Conservation (phyloP, 2,113 vertebrate genomes). For the Dasyurus viverrinus region DNA sequence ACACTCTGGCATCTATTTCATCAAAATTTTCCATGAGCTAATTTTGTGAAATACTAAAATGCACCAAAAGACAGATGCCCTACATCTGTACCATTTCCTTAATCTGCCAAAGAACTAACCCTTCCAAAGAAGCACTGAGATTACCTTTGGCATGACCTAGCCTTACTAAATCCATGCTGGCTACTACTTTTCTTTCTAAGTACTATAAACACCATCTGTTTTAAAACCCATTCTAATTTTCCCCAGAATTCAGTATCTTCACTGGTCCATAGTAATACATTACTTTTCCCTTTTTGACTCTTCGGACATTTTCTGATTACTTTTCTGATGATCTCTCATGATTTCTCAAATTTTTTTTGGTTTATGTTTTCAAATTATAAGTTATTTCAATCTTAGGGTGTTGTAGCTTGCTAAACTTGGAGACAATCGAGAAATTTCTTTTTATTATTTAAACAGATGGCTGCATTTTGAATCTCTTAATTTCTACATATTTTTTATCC, state of each 20-base stretch:
- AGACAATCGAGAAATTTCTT: not conserved
- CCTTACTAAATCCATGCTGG: not conserved
- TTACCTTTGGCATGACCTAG: not conserved
- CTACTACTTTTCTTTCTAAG: not conserved
- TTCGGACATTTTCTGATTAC: not conserved
- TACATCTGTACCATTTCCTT: not conserved
- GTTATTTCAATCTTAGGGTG: not conserved
- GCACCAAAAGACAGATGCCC: not conserved
- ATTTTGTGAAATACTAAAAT: not conserved
- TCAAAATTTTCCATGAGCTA: not conserved
- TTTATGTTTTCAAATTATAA: not conserved
- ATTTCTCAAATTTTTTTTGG: not conserved
- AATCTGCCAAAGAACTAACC: not conserved
- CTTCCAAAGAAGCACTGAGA: not conserved
- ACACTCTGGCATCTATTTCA: not conserved
- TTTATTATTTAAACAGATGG: constrained; percentile 41
- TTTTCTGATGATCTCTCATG: not conserved
- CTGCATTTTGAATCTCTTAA: constrained; percentile 19
- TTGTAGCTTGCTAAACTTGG: not conserved
- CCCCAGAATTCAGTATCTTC: not conserved
- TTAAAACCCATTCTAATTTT: not conserved
- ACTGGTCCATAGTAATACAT: not conserved
- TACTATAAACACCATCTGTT: not conserved
- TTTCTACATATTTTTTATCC: constrained; percentile 55
- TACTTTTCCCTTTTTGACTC: not conserved